These are phyloP conservation scores for Alloscopus bannaensis DNA, from an alignment of 2,888 invertebrate species.

Conservation along the genomic window DNA sequence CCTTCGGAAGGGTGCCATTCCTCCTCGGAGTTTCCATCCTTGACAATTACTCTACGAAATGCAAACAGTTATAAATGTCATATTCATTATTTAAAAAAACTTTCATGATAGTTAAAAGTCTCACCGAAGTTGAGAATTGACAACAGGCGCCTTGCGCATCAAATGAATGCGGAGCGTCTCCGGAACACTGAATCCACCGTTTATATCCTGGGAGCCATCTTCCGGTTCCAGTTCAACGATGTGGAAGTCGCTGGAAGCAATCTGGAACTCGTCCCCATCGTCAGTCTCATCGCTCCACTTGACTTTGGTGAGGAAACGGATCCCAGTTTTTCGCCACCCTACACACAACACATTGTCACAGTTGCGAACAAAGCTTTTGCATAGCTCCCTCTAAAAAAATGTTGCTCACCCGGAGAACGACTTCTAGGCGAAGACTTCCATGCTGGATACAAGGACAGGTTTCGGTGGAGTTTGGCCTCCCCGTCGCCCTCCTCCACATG, in stretches of 20 bases:
- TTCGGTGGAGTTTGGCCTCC: too few relatives aligned
- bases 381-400: too few relatives aligned
- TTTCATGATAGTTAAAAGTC: too few relatives aligned
- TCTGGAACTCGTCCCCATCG: not conserved
- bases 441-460: too few relatives aligned
- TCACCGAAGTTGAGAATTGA: constrained; percentile 26
- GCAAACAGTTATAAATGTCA: not conserved
- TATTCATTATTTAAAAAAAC: too few relatives aligned
- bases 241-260: constrained; percentile 60
- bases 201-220: not conserved
- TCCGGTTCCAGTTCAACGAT: constrained; percentile 60
- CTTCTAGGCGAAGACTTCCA: too few relatives aligned
- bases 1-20: constrained; percentile 8
- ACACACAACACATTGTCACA: too few relatives aligned
- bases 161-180: constrained; percentile 62
- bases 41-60: constrained; percentile 43
- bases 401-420: too few relatives aligned
- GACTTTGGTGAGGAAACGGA: constrained; percentile 34
- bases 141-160: constrained; percentile 35
- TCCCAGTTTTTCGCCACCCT: constrained; percentile 33
- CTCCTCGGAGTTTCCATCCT: constrained; percentile 27
- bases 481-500: too few relatives aligned
- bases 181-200: not conserved
- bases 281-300: constrained; percentile 4
- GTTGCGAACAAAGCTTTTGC: too few relatives aligned